Conservation (phyloP, 2,888 invertebrate genomes). For the Cantharis nigra region DNA sequence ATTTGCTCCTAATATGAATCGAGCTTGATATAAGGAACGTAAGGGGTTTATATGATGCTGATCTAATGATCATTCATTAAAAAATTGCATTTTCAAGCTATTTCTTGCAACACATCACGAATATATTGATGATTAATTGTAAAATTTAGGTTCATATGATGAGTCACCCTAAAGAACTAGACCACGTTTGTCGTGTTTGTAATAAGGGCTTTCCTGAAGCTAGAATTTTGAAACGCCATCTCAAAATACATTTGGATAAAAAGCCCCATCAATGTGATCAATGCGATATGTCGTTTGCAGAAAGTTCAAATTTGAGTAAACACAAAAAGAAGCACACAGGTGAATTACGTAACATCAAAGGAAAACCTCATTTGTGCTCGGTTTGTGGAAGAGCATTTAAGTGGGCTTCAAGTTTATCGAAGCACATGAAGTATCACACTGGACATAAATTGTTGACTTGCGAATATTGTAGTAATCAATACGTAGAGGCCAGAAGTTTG, state of each 20-base stretch:
- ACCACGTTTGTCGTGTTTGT: slow-evolving; percentile 52
- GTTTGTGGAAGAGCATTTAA: slow-evolving; percentile 58
- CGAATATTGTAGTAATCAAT: slow-evolving; percentile 56
- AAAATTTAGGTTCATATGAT: slow-evolving; percentile 52
- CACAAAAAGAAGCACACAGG: slow-evolving; percentile 59
- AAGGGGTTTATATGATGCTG: no score
- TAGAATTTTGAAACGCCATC: slow-evolving; percentile 54
- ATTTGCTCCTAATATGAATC: no score
- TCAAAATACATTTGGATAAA: slow-evolving; percentile 56
- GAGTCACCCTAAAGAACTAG: slow-evolving; percentile 54
- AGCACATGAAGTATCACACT: slow-evolving; percentile 60
- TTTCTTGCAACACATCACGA: no score
- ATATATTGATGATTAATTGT: background rate
- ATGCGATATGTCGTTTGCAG: slow-evolving; percentile 58
- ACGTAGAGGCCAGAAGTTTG: slow-evolving; percentile 57
- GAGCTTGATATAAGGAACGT: no score
- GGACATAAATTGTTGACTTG: slow-evolving; percentile 57
- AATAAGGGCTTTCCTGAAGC: slow-evolving; percentile 55
- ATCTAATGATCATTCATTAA: no score
- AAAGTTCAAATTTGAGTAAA: slow-evolving; percentile 58
- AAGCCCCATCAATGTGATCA: slow-evolving; percentile 58
- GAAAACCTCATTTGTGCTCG: slow-evolving; percentile 56
- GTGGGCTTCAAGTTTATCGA: slow-evolving; percentile 59
- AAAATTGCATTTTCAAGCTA: no score
- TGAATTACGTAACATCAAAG: slow-evolving; percentile 55